Evolutionary conservation across 2,113 vertebrate species (phyloP).

Genomic region (Perca flavescens): DNA sequence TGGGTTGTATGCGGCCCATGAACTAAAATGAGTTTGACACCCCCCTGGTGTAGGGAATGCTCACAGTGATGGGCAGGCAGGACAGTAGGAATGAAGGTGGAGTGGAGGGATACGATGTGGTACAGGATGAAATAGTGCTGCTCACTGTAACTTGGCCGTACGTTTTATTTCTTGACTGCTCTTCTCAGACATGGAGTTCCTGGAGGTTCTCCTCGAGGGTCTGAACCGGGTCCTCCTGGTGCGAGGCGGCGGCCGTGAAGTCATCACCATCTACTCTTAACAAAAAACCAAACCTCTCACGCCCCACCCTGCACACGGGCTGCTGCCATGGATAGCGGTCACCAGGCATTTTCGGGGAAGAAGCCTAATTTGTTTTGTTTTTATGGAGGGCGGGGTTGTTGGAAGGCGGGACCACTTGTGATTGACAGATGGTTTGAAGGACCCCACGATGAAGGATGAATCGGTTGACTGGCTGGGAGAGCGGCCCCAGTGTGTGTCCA

Average conservation of each 20-base stretch:
- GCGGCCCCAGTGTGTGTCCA: conserved; percentile 32
- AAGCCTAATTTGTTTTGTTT: conserved; percentile 32
- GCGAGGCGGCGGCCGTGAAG: conserved; percentile 94
- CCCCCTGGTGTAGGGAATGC: too few relatives aligned
- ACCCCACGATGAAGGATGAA: conserved; percentile 25
- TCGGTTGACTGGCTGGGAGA: conserved; percentile 8
- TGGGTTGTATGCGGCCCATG: too few relatives aligned
- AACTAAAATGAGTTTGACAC: too few relatives aligned
- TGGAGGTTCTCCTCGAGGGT: conserved; percentile 96
- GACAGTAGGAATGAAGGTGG: not conserved
- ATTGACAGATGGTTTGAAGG: conserved; percentile 43
- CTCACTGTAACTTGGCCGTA: not conserved
- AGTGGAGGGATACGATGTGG: too few relatives aligned
- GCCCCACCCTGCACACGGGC: conserved; percentile 50
- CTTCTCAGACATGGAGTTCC: conserved; percentile 94
- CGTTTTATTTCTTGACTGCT: conserved; percentile 77
- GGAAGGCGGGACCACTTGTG: conserved; percentile 57
- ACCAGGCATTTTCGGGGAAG: conserved; percentile 43
- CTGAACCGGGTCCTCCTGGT: conserved; percentile 93
- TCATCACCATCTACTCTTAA: conserved; percentile 98
- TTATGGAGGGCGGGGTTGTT: conserved; percentile 41
- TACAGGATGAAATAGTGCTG: too few relatives aligned
- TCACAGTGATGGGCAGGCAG: too few relatives aligned
- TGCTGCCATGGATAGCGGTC: conserved; percentile 50
- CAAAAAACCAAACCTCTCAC: conserved; percentile 42